Evolutionary conservation across 2,797 vertebrate species (phyloP), one percentile per base, ranked within the genome.

Genomic region (Alouatta caraya): DNA sequence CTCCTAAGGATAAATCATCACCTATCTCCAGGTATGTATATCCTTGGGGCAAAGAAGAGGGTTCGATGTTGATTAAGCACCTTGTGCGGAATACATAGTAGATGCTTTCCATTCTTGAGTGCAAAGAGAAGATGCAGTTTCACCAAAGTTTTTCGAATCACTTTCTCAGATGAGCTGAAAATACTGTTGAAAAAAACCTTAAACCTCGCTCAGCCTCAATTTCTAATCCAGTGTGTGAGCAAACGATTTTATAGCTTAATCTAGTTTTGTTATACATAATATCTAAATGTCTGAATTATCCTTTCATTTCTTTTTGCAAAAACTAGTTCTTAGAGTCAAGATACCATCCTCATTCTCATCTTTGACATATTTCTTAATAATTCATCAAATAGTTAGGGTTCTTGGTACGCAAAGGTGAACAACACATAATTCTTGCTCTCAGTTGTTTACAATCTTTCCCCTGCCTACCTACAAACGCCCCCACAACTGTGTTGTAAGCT

Each of bases 301-400:
- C 55, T 86, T 88, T 85, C 55, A 57, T 78, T 67, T 55, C 50
- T 93, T 76, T 96, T 61, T 78, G 37, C 30, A 55, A 95, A n/a
- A 86, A 92, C 9, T 79, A 79, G 33, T 94, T 90, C 72, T 90
- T 95, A 78, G 84, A 89, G 81, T 46, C 28, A 90, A 97, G 70
- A 80, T 30, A 76, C 7, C 73, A 33, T 76, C 24, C 39, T 88
- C 57, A 87, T 76, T 15, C 44, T 84, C 64, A 90, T 76, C 19
- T 78, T 79, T 87, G 75, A 67, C 10, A n/a, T 89, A 42, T 24
- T 96, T 79, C 55, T 79, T 82, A 92, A 91, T 64, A 88, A 64
- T 42, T 90, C 21, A 75, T 55, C 42, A 73, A 70, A 78, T 75
- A 70, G 9, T 30, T 59, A 59, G 28, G 3, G 11, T 89, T 86